Percentiles rank a stretch among this genome's conserved stretches.
Evolutionary conservation across 2,113 vertebrate genomes (phyloP).

Genomic region (Heterocephalus glaber): DNA sequence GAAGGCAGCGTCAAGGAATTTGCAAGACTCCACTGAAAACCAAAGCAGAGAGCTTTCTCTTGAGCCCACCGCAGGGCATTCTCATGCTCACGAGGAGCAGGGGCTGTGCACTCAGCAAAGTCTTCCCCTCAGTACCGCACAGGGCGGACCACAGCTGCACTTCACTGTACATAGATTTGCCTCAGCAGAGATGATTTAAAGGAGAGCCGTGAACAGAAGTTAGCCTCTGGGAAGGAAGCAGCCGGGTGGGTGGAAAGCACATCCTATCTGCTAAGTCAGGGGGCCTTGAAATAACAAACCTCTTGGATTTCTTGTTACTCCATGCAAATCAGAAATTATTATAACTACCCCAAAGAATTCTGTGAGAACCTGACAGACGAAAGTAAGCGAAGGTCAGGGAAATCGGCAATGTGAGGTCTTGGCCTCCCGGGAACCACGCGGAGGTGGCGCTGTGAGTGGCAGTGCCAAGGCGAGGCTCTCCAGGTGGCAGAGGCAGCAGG

Average conservation of each 20-base stretch:
- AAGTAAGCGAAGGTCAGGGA: not conserved
- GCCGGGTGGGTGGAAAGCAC: not conserved
- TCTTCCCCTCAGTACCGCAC: too few relatives aligned
- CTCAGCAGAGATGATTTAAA: not conserved
- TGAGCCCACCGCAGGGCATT: not conserved
- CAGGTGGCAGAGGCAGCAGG: not conserved
- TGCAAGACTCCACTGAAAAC: too few relatives aligned
- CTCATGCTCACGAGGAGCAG: not conserved
- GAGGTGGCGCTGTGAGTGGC: rapidly evolving
- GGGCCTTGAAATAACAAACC: not conserved
- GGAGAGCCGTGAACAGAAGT: not conserved
- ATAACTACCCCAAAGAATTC: not conserved
- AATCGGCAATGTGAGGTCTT: too few relatives aligned
- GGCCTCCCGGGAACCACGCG: not conserved
- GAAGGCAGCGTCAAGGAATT: not conserved
- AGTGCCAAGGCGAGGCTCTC: not conserved
- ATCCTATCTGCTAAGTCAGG: not conserved
- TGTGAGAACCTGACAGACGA: not conserved
- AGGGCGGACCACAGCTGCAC: not conserved
- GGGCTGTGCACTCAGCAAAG: not conserved
- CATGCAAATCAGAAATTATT: not conserved
- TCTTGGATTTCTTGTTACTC: not conserved
- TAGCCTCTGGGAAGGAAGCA: not conserved
- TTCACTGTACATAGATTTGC: not conserved
- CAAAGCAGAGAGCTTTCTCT: not conserved